These are phyloP conservation scores for Nothobranchius furzeri DNA, from an alignment of 2,113 vertebrate genomes.

Conservation along the genomic window DNA sequence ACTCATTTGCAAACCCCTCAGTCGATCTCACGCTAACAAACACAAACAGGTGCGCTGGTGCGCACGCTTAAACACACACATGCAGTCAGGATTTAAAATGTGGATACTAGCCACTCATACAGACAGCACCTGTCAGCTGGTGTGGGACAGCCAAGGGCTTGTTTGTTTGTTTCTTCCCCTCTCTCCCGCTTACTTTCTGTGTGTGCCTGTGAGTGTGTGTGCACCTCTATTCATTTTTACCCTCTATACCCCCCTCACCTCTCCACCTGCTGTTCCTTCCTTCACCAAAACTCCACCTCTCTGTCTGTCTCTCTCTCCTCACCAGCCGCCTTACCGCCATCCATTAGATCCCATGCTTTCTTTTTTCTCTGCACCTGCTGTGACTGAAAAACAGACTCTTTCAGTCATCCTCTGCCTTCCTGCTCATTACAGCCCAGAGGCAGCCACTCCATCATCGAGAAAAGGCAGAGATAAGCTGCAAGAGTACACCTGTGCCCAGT, in stretches of 20 bases:
- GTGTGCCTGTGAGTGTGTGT: constrained; percentile 15
- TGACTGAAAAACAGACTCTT: constrained; percentile 64
- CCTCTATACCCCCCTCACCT: constrained; percentile 44
- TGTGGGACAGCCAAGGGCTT: constrained; percentile 69
- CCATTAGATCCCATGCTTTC: constrained; percentile 37
- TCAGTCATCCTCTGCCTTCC: constrained; percentile 62
- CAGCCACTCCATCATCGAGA: constrained; percentile 67
- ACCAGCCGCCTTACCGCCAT: constrained; percentile 34
- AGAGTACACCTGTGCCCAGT: constrained; percentile 65
- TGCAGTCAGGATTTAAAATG: constrained; percentile 45
- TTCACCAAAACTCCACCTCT: constrained; percentile 34
- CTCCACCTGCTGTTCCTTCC: constrained; percentile 60
- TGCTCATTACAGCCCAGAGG: constrained; percentile 64
- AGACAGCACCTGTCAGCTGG: constrained; percentile 79
- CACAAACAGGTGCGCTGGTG: constrained; percentile 7
- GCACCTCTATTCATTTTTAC: constrained; percentile 24
- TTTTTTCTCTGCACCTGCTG: constrained; percentile 67
- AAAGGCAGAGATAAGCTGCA: constrained; percentile 64
- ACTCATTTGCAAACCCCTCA: constrained; percentile 31
- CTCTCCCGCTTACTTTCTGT: constrained; percentile 16
- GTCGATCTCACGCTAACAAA: constrained; percentile 4
- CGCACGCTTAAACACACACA: constrained; percentile 10
- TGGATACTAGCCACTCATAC: constrained; percentile 64
- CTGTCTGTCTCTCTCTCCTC: constrained; percentile 50
- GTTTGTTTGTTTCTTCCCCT: constrained; percentile 45